A percentile compares a stretch with the other conserved stretches of the same genome.
phyloP scores from a whole-genome alignment of 2,797 vertebrate species.

The Sebastes flavidus region DNA sequence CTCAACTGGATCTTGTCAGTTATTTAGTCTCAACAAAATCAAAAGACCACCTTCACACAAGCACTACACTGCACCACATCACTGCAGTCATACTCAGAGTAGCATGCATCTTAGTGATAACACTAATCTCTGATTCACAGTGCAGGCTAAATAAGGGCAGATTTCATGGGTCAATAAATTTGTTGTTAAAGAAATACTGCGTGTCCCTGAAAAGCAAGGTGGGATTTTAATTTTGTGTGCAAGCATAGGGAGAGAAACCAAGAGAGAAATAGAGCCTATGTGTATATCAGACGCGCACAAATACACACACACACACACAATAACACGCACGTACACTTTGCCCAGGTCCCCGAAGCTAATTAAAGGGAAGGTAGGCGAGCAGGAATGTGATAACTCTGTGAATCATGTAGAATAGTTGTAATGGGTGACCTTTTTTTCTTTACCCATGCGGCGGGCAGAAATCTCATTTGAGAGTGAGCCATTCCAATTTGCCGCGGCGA shows the following conservation, averaged over 20 bases:
- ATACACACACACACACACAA: slow-evolving; percentile 8
- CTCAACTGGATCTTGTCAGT: slow-evolving; percentile 35
- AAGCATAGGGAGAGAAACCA: slow-evolving; percentile 35
- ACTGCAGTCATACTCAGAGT: slow-evolving; percentile 12
- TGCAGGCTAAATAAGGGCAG: slow-evolving; percentile 52
- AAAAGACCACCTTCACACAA: slow-evolving; percentile 40
- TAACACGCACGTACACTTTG: slow-evolving; percentile 51
- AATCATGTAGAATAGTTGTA: slow-evolving; percentile 82
- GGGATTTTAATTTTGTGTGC: slow-evolving; percentile 60
- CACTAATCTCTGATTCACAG: slow-evolving; percentile 54
- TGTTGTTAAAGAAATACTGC: slow-evolving; percentile 40
- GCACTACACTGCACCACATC: slow-evolving; percentile 37
- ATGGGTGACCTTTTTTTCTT: slow-evolving; percentile 79
- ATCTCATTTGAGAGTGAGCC: slow-evolving; percentile 80
- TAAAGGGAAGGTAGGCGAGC: slow-evolving; percentile 80
- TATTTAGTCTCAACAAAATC: slow-evolving; percentile 36
- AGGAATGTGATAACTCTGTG: slow-evolving; percentile 78
- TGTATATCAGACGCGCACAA: slow-evolving; percentile 24
- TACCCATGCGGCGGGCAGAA: slow-evolving; percentile 71
- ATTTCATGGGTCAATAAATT: slow-evolving; percentile 62
- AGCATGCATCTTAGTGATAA: slow-evolving; percentile 54
- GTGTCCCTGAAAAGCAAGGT: slow-evolving; percentile 43
- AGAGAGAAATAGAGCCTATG: slow-evolving; percentile 38
- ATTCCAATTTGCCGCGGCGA: slow-evolving; percentile 77
- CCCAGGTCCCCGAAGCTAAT: slow-evolving; percentile 82